Conservation (phyloP, 2,113 vertebrate species). For the Xyrauchen texanus region DNA sequence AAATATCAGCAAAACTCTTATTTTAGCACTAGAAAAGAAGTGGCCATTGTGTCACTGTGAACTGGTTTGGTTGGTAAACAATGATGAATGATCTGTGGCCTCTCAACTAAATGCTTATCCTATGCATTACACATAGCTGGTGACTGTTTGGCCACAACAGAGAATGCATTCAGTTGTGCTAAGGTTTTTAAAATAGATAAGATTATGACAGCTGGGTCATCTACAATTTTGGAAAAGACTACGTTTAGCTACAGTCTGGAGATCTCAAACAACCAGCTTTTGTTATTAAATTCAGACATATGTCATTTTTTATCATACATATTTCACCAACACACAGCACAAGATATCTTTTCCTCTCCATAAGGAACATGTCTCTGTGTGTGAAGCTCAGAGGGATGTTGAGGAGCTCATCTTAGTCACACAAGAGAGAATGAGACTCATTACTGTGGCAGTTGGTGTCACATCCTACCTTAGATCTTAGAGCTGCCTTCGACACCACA, state of each 20-base stretch:
- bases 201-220: background rate
- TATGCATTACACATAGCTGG: background rate
- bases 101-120: too few species aligned
- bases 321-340: background rate
- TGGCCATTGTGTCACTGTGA: too few species aligned
- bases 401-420: background rate
- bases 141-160: background rate
- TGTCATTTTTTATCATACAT: background rate
- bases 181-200: background rate
- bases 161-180: background rate
- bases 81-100: too few species aligned
- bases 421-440: background rate
- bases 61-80: too few species aligned
- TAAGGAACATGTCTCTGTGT: background rate
- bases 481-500: too few species aligned
- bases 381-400: background rate
- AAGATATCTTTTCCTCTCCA: background rate
- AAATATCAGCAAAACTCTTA: too few species aligned
- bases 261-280: too few species aligned
- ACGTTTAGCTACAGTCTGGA: too few species aligned
- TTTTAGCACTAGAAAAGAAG: too few species aligned
- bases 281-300: background rate
- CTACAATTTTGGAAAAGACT: too few species aligned
- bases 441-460: too few species aligned
- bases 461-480: too few species aligned